Conservation (phyloP, 2,797 vertebrate genomes). For the Thamnophis elegans region DNA sequence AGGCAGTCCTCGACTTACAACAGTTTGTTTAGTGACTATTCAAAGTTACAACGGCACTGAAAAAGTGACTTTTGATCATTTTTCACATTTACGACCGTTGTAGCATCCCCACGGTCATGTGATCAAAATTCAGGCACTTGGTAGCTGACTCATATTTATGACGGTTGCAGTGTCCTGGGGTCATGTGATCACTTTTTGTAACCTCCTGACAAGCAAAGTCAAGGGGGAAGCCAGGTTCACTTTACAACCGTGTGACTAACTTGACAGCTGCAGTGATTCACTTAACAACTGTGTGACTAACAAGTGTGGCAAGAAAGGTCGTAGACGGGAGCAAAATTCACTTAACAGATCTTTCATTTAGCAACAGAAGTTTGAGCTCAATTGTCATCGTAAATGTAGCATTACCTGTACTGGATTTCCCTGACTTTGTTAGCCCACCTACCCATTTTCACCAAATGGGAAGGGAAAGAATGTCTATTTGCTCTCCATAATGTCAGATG, state of each 20-base stretch:
- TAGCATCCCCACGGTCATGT: not conserved
- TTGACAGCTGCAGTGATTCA: too few relatives aligned
- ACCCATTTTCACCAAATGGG: not conserved
- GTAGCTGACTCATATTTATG: not conserved
- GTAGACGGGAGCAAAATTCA: not conserved
- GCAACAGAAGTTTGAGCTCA: not conserved
- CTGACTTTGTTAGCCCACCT: not conserved
- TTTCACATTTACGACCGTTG: too few relatives aligned
- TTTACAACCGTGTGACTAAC: too few relatives aligned
- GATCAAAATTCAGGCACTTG: not conserved
- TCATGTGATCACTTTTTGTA: too few relatives aligned
- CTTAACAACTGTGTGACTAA: too few relatives aligned
- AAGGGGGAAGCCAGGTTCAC: too few relatives aligned
- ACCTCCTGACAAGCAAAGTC: too few relatives aligned
- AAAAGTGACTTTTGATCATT: too few relatives aligned
- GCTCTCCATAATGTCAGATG: not conserved
- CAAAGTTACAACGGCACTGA: too few relatives aligned
- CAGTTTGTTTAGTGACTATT: too few relatives aligned
- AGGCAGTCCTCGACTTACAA: too few relatives aligned
- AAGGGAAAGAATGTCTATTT: not conserved
- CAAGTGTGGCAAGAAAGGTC: not conserved
- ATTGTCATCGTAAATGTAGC: not conserved
- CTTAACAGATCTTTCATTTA: not conserved
- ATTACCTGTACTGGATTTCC: not conserved
- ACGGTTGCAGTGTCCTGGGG: not conserved